Evolutionary conservation across 2,113 vertebrate species (phyloP).

Genomic region (Ascaphus truei): DNA sequence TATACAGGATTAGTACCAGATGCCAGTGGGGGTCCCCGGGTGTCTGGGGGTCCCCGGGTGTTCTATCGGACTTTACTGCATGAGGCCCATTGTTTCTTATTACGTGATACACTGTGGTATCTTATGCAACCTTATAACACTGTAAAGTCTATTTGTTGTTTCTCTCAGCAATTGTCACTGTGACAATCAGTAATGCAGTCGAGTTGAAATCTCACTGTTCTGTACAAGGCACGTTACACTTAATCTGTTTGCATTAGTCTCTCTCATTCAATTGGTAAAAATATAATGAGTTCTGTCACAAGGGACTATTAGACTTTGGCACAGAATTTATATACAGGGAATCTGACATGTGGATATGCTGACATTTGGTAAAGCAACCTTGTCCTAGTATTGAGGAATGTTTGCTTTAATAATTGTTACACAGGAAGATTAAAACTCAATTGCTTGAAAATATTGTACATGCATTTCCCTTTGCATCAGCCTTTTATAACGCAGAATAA

Average conservation of each 20-base stretch:
- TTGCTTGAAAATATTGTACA: no score
- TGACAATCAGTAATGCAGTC: background rate
- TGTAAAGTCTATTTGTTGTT: no score
- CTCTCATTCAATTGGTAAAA: background rate
- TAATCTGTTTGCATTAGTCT: background rate
- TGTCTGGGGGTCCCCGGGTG: no score
- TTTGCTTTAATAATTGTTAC: conserved; percentile 32
- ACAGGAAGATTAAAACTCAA: conserved; percentile 27
- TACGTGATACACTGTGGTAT: no score
- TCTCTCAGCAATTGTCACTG: no score
- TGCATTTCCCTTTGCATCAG: no score
- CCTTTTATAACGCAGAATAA: no score
- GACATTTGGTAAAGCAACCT: conserved; percentile 29
- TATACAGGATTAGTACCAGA: no score
- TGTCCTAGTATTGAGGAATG: conserved; percentile 18
- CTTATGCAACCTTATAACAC: no score
- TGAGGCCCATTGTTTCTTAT: no score
- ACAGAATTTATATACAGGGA: conserved; percentile 14
- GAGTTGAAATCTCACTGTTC: background rate
- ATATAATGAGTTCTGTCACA: conserved; percentile 12
- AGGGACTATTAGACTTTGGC: conserved; percentile 23
- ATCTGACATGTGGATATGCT: conserved; percentile 29
- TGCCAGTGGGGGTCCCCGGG: no score
- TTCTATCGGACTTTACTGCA: no score
- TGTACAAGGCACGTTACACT: background rate